Conservation (phyloP, 2,113 vertebrate species). For the Amblyornis subalaris region DNA sequence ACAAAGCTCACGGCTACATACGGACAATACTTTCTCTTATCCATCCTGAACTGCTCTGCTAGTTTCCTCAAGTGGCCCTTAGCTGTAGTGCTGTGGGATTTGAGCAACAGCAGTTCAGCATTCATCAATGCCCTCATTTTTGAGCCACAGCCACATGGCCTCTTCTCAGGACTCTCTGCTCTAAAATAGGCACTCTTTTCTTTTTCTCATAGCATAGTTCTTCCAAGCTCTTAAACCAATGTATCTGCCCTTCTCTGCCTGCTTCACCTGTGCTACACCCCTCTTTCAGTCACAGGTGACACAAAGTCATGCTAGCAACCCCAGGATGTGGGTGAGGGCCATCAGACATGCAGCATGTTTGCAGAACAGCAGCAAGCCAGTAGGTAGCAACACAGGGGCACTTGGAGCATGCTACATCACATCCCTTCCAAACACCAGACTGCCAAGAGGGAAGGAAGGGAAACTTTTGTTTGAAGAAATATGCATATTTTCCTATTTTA, state of each 20-base stretch:
- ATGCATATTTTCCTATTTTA: neutral
- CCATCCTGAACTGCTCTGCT: neutral
- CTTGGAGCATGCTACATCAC: fast-evolving
- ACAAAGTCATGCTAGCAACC: neutral
- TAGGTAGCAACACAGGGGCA: fast-evolving
- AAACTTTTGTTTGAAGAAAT: neutral
- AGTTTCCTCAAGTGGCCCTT: neutral
- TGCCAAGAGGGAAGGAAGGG: neutral
- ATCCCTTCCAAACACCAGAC: neutral
- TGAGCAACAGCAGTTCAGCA: neutral
- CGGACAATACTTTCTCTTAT: neutral
- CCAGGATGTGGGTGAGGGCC: neutral
- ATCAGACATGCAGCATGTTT: neutral
- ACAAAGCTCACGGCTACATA: neutral
- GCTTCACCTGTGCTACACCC: neutral
- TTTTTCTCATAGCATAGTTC: neutral
- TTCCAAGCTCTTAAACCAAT: neutral
- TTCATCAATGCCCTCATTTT: neutral
- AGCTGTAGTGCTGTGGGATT: neutral
- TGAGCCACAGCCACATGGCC: neutral
- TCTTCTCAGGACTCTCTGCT: neutral
- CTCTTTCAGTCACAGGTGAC: neutral
- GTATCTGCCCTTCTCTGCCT: neutral
- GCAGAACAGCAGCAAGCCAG: neutral
- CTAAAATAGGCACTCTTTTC: neutral